Conservation (phyloP, 2,113 vertebrate species). For the Eretmodus cyanostictus region DNA sequence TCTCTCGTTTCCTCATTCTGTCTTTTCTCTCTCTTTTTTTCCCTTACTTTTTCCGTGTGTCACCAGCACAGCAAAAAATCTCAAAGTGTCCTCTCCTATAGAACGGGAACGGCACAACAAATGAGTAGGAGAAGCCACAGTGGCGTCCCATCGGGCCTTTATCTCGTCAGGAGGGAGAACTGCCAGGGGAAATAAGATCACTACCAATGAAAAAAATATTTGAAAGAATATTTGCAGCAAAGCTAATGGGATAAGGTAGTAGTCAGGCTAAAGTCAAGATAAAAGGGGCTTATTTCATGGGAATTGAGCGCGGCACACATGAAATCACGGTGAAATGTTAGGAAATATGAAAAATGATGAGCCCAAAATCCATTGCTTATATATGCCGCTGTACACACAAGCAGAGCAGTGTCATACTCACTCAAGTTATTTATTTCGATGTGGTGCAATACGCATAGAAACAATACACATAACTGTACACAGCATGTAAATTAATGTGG, state of each 20-base stretch:
- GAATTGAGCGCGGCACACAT: neutral
- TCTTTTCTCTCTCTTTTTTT: neutral
- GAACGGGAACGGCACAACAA: neutral
- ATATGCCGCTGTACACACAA: neutral
- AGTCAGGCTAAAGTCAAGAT: neutral
- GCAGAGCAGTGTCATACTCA: neutral
- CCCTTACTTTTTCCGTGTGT: neutral
- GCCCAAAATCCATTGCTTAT: neutral
- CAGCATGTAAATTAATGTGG: neutral
- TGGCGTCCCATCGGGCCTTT: neutral
- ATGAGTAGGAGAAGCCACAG: neutral
- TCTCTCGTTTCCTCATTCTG: neutral
- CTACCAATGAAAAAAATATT: neutral
- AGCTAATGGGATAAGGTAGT: neutral
- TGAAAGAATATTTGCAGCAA: neutral
- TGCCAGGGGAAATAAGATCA: conserved; percentile 27
- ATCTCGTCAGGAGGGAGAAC: conserved; percentile 3
- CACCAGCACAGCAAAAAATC: neutral
- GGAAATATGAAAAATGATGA: neutral
- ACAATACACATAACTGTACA: neutral
- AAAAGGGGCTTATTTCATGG: conserved; percentile 25
- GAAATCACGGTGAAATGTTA: neutral
- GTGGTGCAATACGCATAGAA: neutral
- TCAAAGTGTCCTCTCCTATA: neutral
- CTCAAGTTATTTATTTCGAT: neutral